Percentiles rank a stretch among this genome's conserved stretches.
Conservation (phyloP, 2,888 invertebrate species). For the Aspidiotus rigidus region DNA sequence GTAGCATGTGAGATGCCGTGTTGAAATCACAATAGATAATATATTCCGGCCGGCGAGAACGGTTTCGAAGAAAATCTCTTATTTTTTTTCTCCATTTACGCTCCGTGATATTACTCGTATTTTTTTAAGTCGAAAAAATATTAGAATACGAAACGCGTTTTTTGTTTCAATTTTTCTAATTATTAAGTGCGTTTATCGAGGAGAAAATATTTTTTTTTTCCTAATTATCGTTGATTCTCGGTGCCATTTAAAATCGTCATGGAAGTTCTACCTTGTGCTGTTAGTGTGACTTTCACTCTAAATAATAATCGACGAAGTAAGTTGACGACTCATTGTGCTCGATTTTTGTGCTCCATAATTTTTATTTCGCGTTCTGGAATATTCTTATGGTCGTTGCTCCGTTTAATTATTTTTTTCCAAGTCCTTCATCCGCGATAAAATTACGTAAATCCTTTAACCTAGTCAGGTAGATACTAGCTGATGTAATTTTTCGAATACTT, state of each 20-base stretch:
- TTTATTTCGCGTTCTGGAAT: no score
- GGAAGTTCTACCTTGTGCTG: slow-evolving; percentile 71
- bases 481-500: no score
- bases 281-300: slow-evolving; percentile 61
- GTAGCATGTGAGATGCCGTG: slow-evolving; percentile 20
- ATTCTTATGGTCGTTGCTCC: background rate
- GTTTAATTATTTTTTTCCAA: background rate
- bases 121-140: no score
- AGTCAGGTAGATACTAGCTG: no score
- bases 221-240: slow-evolving; percentile 13
- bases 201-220: slow-evolving; percentile 10
- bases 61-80: slow-evolving; percentile 2
- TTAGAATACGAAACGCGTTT: background rate
- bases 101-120: background rate
- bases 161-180: slow-evolving; percentile 7
- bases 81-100: slow-evolving; percentile 5
- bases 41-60: slow-evolving; percentile 26
- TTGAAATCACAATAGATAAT: slow-evolving; percentile 15
- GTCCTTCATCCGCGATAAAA: background rate
- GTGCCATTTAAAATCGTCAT: slow-evolving; percentile 43
- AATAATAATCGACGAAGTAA: slow-evolving; percentile 29
- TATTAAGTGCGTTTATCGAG: background rate
- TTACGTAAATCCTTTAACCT: background rate
- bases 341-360: no score
- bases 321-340: background rate